Conservation (phyloP, 2,113 vertebrate genomes). For the Neopipo cinnamomea region DNA sequence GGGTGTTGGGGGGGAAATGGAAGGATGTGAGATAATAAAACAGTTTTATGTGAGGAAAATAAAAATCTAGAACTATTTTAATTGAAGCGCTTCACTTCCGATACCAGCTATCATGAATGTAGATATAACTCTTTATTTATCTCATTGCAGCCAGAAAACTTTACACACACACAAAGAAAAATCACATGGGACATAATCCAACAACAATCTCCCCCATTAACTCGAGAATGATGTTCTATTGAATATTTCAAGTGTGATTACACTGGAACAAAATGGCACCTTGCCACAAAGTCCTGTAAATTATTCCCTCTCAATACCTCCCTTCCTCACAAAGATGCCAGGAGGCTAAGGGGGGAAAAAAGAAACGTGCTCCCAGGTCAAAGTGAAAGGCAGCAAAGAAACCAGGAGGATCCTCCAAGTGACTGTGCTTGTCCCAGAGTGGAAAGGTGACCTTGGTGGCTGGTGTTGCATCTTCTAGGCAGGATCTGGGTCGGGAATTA, state of each 20-base stretch:
- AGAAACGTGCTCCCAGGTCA: not conserved
- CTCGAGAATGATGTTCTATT: not conserved
- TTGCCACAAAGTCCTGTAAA: not conserved
- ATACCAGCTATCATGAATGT: not conserved
- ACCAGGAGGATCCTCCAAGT: not conserved
- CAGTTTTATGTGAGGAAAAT: not conserved
- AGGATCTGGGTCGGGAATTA: not conserved
- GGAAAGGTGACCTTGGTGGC: not conserved
- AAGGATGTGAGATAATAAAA: not conserved
- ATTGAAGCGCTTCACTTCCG: not conserved
- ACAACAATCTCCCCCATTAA: not conserved
- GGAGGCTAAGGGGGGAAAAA: not conserved
- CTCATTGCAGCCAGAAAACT: not conserved
- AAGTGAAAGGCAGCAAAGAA: not conserved
- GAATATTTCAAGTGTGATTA: not conserved
- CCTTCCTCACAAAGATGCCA: not conserved
- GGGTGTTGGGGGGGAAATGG: not conserved
- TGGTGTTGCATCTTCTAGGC: not conserved
- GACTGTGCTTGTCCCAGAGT: not conserved
- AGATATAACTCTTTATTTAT: conserved; percentile 5
- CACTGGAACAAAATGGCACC: conserved; percentile 17
- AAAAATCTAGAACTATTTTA: not conserved
- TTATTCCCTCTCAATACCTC: not conserved
- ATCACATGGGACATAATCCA: not conserved
- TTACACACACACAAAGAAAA: not conserved